phyloP scores from a whole-genome alignment of 2,113 vertebrate species.

The Deroptyus accipitrinus region DNA sequence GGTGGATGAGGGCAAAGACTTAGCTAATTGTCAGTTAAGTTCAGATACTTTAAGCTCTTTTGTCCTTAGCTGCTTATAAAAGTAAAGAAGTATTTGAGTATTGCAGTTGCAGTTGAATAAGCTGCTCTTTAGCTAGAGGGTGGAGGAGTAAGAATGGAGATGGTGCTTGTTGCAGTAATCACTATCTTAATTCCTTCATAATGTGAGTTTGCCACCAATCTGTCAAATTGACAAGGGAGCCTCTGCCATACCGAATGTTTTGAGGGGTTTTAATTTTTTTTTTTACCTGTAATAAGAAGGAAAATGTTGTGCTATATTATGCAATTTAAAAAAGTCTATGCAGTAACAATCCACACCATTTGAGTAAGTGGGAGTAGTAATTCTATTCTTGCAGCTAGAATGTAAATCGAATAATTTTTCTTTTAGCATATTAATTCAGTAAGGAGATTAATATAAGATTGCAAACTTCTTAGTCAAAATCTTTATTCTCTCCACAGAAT shows the following conservation, averaged over 20 bases:
- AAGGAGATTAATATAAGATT: constrained; percentile 53
- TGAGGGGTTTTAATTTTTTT: neutral
- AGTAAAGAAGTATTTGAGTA: neutral
- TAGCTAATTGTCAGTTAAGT: neutral
- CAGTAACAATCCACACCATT: neutral
- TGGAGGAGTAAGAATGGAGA: neutral
- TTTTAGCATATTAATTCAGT: constrained; percentile 40
- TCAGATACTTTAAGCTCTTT: neutral
- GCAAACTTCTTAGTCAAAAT: constrained; percentile 33
- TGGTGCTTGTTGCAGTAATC: neutral
- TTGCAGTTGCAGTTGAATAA: neutral
- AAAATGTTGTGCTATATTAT: neutral
- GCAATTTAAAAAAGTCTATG: neutral
- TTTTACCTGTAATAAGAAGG: neutral
- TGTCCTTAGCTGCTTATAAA: neutral
- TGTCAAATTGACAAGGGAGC: neutral
- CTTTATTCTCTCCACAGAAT: constrained; percentile 32
- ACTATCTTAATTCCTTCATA: neutral
- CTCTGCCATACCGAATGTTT: neutral
- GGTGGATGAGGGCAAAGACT: neutral
- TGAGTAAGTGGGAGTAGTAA: neutral
- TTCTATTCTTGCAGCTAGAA: constrained; percentile 7
- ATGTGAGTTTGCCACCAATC: neutral
- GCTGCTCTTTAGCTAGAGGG: neutral
- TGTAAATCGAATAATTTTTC: constrained; percentile 4